These are phyloP conservation scores for Hapalemur alaotrensis DNA, from an alignment of 2,797 vertebrate genomes.

Conservation along the genomic window DNA sequence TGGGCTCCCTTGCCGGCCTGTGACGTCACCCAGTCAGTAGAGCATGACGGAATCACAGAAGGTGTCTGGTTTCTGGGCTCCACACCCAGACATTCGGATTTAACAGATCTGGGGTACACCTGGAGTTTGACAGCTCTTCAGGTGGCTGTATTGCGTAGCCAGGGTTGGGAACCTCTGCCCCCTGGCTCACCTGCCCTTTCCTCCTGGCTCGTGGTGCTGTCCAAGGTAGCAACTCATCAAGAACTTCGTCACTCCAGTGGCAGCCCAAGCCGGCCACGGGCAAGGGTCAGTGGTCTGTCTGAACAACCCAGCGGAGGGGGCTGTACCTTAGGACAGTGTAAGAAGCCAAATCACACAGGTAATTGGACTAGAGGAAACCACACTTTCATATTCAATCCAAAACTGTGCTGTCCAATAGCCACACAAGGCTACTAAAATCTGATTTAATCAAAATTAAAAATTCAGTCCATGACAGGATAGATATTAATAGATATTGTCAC, in stretches of 20 bases:
- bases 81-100: neutral
- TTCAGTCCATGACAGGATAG: neutral
- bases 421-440: neutral
- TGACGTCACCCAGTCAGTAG: neutral
- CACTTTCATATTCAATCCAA: neutral
- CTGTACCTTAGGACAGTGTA: neutral
- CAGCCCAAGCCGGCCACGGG: neutral
- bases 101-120: neutral
- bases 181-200: neutral
- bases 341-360: neutral
- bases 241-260: neutral
- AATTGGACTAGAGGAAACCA: neutral
- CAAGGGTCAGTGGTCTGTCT: neutral
- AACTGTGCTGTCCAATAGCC: neutral
- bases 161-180: neutral
- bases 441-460: constrained; percentile 20
- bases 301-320: neutral
- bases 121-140: neutral
- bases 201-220: neutral
- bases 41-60: neutral
- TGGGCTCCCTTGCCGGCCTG: neutral
- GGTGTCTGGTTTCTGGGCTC: neutral
- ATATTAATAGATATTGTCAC: neutral
- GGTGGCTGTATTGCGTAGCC: neutral
- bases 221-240: constrained; percentile 31